These are phyloP conservation scores for Cataglyphis altisquamis DNA, from an alignment of 2,888 invertebrate species.

Conservation along the genomic window DNA sequence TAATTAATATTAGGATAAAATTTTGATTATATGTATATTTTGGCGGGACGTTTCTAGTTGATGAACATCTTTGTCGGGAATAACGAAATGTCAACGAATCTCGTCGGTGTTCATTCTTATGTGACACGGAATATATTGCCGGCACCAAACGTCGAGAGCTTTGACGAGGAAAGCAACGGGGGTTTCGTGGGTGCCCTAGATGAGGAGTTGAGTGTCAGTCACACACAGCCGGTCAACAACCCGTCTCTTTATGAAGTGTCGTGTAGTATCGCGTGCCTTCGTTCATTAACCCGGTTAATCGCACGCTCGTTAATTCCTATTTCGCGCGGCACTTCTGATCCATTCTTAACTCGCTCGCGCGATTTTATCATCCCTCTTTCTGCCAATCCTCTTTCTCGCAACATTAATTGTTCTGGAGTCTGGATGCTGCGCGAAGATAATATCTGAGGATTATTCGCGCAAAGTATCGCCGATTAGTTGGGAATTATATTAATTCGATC, in stretches of 20 bases:
- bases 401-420: not conserved
- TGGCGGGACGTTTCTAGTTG: not conserved
- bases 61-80: not conserved
- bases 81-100: not conserved
- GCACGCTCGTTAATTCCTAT: slow-evolving; percentile 80
- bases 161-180: slow-evolving; percentile 5
- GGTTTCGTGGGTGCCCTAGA: slow-evolving; percentile 63
- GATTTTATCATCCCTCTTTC: slow-evolving; percentile 37
- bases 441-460: not conserved
- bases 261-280: slow-evolving; percentile 78
- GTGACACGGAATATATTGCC: slow-evolving; percentile 35
- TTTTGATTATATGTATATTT: not conserved
- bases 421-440: not conserved
- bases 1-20: not conserved
- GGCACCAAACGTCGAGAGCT: slow-evolving; percentile 22
- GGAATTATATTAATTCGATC: not conserved
- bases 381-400: not conserved
- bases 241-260: slow-evolving; percentile 75
- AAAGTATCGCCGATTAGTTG: slow-evolving; percentile 3
- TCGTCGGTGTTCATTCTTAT: slow-evolving; percentile 4
- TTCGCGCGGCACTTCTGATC: slow-evolving; percentile 73
- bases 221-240: slow-evolving; percentile 77
- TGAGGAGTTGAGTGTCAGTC: slow-evolving; percentile 71
- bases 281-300: slow-evolving; percentile 82
- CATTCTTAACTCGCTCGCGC: slow-evolving; percentile 57